Evolutionary conservation across 2,888 invertebrate genomes (phyloP).

Genomic region (Campopleginae sp.): DNA sequence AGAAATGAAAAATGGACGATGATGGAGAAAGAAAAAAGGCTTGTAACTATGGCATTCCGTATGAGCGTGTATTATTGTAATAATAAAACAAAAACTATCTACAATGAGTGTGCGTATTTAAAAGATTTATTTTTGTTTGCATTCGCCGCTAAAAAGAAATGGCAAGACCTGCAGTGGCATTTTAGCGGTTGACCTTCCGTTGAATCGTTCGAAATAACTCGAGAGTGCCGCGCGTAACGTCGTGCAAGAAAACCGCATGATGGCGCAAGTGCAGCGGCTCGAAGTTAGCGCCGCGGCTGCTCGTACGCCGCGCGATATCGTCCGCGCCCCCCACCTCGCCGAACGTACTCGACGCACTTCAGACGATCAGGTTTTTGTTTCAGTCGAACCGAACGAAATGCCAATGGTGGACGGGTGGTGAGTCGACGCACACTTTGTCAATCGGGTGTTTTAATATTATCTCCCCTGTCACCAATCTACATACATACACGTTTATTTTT

Average conservation of each 20-base stretch:
- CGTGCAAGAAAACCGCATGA: neutral
- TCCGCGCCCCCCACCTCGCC: slow-evolving; percentile 12
- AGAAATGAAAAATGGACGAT: slow-evolving; percentile 37
- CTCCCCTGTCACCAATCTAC: slow-evolving; percentile 1
- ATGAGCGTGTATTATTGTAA: slow-evolving; percentile 64
- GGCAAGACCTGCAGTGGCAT: neutral
- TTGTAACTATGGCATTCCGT: slow-evolving; percentile 67
- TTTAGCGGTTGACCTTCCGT: neutral
- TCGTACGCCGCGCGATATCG: neutral
- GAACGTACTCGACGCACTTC: slow-evolving; percentile 59
- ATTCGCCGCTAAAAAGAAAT: neutral
- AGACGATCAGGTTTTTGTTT: slow-evolving; percentile 70
- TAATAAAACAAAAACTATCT: slow-evolving; percentile 58
- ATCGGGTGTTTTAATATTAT: slow-evolving; percentile 31
- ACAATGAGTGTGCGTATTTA: neutral
- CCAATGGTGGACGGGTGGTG: slow-evolving; percentile 71
- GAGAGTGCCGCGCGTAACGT: neutral
- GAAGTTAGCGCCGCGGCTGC: neutral
- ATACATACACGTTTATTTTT: slow-evolving; percentile 24
- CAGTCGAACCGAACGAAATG: slow-evolving; percentile 68
- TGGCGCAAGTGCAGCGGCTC: neutral
- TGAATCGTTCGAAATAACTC: neutral
- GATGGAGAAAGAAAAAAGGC: slow-evolving; percentile 25
- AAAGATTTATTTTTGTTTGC: neutral
- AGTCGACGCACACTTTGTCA: slow-evolving; percentile 65